Evolutionary conservation across 2,888 invertebrate species (phyloP).

Genomic region (Zelleria hepariella): DNA sequence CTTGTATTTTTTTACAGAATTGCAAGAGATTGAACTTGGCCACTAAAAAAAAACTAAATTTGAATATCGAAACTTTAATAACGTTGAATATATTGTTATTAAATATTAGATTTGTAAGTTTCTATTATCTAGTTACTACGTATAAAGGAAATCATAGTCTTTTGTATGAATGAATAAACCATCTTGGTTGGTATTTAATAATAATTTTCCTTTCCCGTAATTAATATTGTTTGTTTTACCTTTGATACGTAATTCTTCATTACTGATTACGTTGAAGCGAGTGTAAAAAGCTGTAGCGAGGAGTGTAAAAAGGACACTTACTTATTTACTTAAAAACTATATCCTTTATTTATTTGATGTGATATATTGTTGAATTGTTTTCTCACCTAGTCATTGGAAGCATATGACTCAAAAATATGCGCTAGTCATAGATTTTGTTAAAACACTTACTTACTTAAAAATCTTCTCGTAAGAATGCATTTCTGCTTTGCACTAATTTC

Average conservation of each 20-base stretch:
- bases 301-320: slow-evolving; percentile 18
- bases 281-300: slow-evolving; percentile 4
- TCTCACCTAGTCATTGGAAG: slow-evolving; percentile 48
- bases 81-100: slow-evolving; percentile 18
- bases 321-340: slow-evolving; percentile 14
- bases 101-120: neutral
- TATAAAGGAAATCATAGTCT: neutral
- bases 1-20: slow-evolving; percentile 39
- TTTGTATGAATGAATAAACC: too few species aligned
- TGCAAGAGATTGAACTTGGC: slow-evolving; percentile 29
- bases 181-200: slow-evolving; percentile 17
- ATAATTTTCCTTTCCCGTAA: slow-evolving; percentile 27
- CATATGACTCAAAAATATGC: slow-evolving; percentile 16
- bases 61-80: slow-evolving; percentile 16
- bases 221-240: slow-evolving; percentile 21
- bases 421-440: slow-evolving; percentile 29
- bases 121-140: neutral
- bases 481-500: slow-evolving; percentile 29
- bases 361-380: slow-evolving; percentile 26
- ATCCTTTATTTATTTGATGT: slow-evolving; percentile 25
- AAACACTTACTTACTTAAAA: slow-evolving; percentile 20
- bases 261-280: too few species aligned
- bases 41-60: neutral
- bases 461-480: slow-evolving; percentile 33
- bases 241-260: slow-evolving; percentile 33